Conservation (phyloP, 2,888 invertebrate species). For the Cryptophagus acutangulus region DNA sequence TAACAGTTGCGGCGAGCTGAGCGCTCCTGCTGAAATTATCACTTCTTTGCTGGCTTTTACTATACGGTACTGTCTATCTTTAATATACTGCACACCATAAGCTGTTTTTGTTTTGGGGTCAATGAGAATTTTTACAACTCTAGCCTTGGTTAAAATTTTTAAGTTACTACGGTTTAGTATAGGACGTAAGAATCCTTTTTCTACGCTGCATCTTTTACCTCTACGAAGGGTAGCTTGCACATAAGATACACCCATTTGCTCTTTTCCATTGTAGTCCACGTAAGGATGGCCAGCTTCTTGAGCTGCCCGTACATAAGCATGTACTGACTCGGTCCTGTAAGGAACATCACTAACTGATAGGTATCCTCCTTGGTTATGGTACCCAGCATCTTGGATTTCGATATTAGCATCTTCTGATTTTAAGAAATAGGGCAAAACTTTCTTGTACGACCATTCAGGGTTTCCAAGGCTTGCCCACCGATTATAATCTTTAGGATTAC, state of each 20-base stretch:
- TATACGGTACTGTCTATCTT: conserved; percentile 45
- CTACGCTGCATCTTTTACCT: conserved; percentile 63
- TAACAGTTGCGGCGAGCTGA: conserved; percentile 84
- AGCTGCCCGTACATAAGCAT: conserved; percentile 59
- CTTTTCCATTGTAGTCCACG: conserved; percentile 64
- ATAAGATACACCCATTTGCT: conserved; percentile 57
- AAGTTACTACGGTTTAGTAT: conserved; percentile 60
- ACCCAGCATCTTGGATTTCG: conserved; percentile 33
- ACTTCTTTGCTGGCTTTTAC: conserved; percentile 71
- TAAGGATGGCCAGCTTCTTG: conserved; percentile 61
- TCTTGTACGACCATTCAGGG: conserved; percentile 52
- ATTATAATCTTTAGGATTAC: conserved; percentile 66
- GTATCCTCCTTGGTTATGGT: conserved; percentile 45
- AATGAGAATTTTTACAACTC: conserved; percentile 63
- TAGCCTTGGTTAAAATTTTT: conserved; percentile 58
- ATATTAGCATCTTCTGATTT: conserved; percentile 44
- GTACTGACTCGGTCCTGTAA: conserved; percentile 47
- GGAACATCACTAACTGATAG: conserved; percentile 42
- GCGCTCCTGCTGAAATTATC: conserved; percentile 78
- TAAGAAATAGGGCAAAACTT: conserved; percentile 48
- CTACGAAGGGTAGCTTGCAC: conserved; percentile 58
- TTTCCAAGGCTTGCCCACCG: conserved; percentile 56
- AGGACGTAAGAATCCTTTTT: conserved; percentile 60
- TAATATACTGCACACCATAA: conserved; percentile 62
- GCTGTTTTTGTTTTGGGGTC: conserved; percentile 58